phyloP scores from a whole-genome alignment of 2,888 invertebrate genomes.

The Epistrophe grossulariae region DNA sequence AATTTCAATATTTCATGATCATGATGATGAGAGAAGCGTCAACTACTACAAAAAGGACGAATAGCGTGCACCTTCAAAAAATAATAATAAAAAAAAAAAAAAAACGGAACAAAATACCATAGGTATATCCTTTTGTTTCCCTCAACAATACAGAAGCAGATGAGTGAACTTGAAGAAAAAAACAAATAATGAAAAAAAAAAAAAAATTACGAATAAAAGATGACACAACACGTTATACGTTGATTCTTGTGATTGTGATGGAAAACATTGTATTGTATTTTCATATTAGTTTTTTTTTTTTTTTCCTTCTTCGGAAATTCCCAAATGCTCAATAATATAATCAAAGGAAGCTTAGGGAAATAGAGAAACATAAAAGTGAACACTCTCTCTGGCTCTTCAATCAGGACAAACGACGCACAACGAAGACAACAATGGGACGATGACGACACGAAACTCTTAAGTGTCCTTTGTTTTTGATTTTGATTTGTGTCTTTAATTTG shows the following conservation, averaged over 20 bases:
- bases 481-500: constrained; percentile 53
- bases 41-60: neutral
- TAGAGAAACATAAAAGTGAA: neutral
- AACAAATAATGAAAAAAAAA: neutral
- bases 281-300: neutral
- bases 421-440: neutral
- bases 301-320: constrained; percentile 7
- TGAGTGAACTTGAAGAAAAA: constrained; percentile 32
- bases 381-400: constrained; percentile 8
- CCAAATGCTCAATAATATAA: constrained; percentile 26
- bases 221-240: neutral
- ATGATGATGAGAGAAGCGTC: constrained; percentile 8
- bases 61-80: neutral
- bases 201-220: neutral
- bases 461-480: constrained; percentile 35
- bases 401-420: neutral
- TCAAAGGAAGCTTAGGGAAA: neutral
- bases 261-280: constrained; percentile 4
- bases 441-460: neutral
- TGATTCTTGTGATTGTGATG: constrained; percentile 6
- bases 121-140: constrained; percentile 60
- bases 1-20: constrained; percentile 44
- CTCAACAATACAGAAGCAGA: constrained; percentile 34
- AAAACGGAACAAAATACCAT: constrained; percentile 11
- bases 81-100: constrained; percentile 25